Conservation (phyloP, 1,140 invertebrate genomes). For the Meloidogyne exigua region DNA sequence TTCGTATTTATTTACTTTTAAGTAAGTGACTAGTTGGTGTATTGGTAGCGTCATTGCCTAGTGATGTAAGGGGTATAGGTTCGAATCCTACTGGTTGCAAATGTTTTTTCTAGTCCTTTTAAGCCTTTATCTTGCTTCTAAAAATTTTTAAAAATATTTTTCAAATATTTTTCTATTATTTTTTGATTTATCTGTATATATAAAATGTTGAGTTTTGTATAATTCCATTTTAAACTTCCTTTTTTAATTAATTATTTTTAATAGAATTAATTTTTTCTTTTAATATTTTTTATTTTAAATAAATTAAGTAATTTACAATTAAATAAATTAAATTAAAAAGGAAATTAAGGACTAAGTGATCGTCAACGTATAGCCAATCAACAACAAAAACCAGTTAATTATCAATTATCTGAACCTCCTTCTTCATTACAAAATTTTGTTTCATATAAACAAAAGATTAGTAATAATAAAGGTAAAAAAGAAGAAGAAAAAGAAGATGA, state of each 20-base stretch:
- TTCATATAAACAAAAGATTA: conserved; percentile 13
- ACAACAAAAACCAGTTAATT: conserved; percentile 10
- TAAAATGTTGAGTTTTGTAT: too few species aligned
- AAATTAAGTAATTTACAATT: too few species aligned
- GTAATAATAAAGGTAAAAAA: not conserved
- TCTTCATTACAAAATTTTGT: conserved; percentile 25
- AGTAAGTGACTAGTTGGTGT: too few species aligned
- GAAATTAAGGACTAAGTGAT: conserved; percentile 14
- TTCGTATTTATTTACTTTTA: too few species aligned
- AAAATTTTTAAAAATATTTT: too few species aligned
- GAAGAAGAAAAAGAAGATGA: not conserved
- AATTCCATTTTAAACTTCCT: too few species aligned
- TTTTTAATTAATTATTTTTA: too few species aligned
- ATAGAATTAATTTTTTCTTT: not conserved
- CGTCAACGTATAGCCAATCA: conserved; percentile 22
- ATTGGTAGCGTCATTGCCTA: too few species aligned
- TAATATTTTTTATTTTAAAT: too few species aligned
- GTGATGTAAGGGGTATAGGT: not conserved
- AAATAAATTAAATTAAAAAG: not conserved
- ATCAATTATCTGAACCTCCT: not conserved
- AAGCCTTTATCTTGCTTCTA: too few species aligned
- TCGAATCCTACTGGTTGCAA: not conserved
- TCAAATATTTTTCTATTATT: too few species aligned
- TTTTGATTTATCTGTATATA: too few species aligned
- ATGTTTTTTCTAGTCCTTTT: not conserved